Evolutionary conservation across 2,888 invertebrate species (phyloP), one percentile per base, ranked within the genome.

Genomic region (Troides aeacus): DNA sequence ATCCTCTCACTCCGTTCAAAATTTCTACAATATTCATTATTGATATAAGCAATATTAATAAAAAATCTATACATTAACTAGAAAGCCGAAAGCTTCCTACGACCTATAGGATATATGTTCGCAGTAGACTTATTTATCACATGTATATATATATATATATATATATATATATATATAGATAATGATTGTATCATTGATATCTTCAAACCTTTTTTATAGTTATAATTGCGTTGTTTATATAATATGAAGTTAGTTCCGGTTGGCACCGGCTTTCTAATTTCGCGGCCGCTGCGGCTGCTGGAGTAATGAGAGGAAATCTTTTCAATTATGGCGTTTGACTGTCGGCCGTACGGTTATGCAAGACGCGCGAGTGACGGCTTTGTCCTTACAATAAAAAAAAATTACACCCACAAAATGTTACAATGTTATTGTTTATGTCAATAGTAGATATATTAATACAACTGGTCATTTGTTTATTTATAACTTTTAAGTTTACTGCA

Each of bases 261-360:
- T 61, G 46, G 18, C 59, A 18, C n/a, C 12, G 30, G 61, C 69
- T 69, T 69, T 69, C 69, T 69, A 69, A 69, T 64, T 60, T 46
- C 64, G 69, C 53, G n/a, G n/a, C 64, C 42, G 57, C 61, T 69
- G 64, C 66, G 66, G 50, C 60, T 12, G 59, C 21, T 56, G 10
- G 53, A 63, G 63, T 62, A 53, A 62, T n/a, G 56, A 53, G 50
- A 66, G 63, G 62, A 70, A 66, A 60, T 66, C 57, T 64, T 56
- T 67, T 58, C 61, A 68, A 71, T 64, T 57, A 63, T 50, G 58
- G 46, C 61, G 61, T 61, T 36, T 24, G 39, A 62, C 23, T 39
- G 5, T 56, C n/a, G 56, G 42, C 39, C 8, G 53, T 42, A 61
- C 30, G 5, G 30, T 62, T 62, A 62, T 56, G 42, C 10, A 58